These are phyloP conservation scores for Huso huso DNA, from an alignment of 2,797 vertebrate species.

Conservation along the genomic window DNA sequence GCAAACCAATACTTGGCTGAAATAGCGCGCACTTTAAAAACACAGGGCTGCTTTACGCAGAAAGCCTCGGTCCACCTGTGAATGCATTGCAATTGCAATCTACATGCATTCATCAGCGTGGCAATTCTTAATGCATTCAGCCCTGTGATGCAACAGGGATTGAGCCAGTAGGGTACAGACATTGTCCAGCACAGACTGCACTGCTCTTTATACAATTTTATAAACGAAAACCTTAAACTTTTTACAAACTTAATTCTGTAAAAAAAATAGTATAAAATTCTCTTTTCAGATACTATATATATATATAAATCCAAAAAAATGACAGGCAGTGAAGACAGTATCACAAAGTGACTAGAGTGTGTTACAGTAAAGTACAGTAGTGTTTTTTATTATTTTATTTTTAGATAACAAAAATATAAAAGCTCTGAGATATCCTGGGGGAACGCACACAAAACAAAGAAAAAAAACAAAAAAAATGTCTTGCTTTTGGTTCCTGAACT, in stretches of 20 bases:
- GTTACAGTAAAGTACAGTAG: constrained; percentile 53
- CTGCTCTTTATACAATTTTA: constrained; percentile 27
- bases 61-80: no score
- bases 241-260: constrained; percentile 49
- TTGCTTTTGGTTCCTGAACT: constrained; percentile 48
- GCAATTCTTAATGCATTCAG: no score
- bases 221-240: constrained; percentile 38
- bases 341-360: constrained; percentile 63
- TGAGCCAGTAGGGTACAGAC: neutral
- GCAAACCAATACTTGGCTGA: no score
- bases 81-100: no score
- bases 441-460: constrained; percentile 21
- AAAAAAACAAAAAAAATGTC: constrained; percentile 23
- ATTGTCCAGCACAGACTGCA: constrained; percentile 41
- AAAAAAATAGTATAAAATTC: constrained; percentile 70
- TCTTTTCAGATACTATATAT: constrained; percentile 32
- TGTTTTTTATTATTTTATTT: constrained; percentile 50
- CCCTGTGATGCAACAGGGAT: no score
- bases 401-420: constrained; percentile 74
- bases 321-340: constrained; percentile 42
- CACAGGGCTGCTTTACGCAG: no score
- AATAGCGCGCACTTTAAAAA: no score
- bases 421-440: constrained; percentile 61
- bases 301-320: constrained; percentile 42
- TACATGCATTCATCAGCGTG: no score